Percentiles rank a stretch among this genome's conserved stretches.
Conservation (phyloP, 2,113 vertebrate species). For the human region GRCh38 chr1:76775501-76776000, state of each 20-base stretch:
- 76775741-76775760: neutral
- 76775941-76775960: neutral
- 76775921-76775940: neutral
- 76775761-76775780: neutral
- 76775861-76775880: neutral
- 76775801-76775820: neutral
- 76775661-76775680: neutral
- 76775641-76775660: neutral
- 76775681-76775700: neutral
- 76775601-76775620: neutral
- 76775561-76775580: neutral
- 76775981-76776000: neutral
- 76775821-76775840: neutral
- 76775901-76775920: neutral
- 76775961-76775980: neutral
- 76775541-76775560: neutral
- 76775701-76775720: neutral
- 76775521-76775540: neutral
- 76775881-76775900: neutral
- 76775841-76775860: neutral
- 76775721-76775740: neutral
- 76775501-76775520: neutral
- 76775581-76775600: neutral
- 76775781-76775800: neutral
- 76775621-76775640: neutral